Evolutionary conservation across 2,797 vertebrate species (phyloP).

Genomic region (Acanthurus tractus): DNA sequence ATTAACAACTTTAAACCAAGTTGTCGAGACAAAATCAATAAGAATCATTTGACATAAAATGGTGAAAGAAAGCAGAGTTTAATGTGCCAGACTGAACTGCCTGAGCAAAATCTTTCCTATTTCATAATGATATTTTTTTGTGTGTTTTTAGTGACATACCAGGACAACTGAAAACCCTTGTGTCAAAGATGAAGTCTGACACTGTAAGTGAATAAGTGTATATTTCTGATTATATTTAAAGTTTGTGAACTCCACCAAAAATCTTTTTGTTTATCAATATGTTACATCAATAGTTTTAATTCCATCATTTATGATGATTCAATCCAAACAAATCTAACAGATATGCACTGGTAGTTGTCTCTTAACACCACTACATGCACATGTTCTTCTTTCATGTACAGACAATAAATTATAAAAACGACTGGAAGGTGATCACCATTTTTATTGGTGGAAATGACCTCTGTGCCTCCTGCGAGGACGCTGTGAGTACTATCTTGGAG

Average conservation of each 20-base stretch:
- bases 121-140: background rate
- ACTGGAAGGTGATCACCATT: constrained; percentile 94
- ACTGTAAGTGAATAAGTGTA: constrained; percentile 72
- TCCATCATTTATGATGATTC: too few relatives aligned
- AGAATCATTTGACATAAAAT: background rate
- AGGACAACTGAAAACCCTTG: constrained; percentile 83
- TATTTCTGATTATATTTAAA: background rate
- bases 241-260: background rate
- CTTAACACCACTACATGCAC: background rate
- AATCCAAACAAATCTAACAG: background rate
- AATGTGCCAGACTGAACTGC: background rate
- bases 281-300: background rate
- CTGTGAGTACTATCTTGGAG: constrained; percentile 83
- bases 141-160: constrained; percentile 84
- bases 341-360: too few relatives aligned
- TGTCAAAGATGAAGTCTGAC: constrained; percentile 90
- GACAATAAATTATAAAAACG: constrained; percentile 87
- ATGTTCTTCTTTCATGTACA: constrained; percentile 62
- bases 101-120: too few relatives aligned
- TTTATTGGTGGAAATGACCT: constrained; percentile 90
- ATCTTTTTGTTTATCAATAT: background rate
- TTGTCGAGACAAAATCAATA: background rate
- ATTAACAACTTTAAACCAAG: background rate
- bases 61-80: background rate
- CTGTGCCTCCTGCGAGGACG: constrained; percentile 89